These are phyloP conservation scores for Smutsia temminckii DNA, from an alignment of 2,797 vertebrate genomes.

Conservation along the genomic window DNA sequence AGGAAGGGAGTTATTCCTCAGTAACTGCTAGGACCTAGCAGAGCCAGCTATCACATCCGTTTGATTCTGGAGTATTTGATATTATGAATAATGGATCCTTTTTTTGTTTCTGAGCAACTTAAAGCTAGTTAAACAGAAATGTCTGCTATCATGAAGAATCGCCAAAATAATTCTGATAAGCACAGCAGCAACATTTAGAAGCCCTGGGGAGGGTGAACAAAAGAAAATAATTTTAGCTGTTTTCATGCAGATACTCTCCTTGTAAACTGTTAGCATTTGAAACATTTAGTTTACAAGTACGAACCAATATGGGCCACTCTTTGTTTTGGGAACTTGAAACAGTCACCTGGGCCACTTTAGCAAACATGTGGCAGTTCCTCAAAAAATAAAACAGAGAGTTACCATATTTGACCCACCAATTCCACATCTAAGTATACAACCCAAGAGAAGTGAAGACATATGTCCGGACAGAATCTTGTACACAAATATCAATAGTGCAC, in stretches of 20 bases:
- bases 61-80: background rate
- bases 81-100: background rate
- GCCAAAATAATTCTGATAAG: conserved; percentile 22
- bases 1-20: background rate
- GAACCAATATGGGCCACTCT: background rate
- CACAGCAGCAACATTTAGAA: background rate
- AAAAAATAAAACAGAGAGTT: background rate
- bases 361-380: background rate
- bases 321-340: background rate
- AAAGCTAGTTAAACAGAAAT: conserved; percentile 15
- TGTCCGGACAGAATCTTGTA: background rate
- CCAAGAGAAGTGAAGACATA: background rate
- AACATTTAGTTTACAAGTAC: background rate
- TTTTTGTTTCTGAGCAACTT: background rate
- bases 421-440: background rate
- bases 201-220: background rate
- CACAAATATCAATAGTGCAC: background rate
- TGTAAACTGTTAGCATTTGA: background rate
- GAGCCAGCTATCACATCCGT: background rate
- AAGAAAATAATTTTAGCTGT: background rate
- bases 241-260: background rate
- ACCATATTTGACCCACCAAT: background rate
- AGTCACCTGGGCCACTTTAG: background rate
- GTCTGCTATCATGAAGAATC: background rate
- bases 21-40: background rate